phyloP scores from a whole-genome alignment of 2,797 vertebrate species.

The Sebastiscus albofasciatus region DNA sequence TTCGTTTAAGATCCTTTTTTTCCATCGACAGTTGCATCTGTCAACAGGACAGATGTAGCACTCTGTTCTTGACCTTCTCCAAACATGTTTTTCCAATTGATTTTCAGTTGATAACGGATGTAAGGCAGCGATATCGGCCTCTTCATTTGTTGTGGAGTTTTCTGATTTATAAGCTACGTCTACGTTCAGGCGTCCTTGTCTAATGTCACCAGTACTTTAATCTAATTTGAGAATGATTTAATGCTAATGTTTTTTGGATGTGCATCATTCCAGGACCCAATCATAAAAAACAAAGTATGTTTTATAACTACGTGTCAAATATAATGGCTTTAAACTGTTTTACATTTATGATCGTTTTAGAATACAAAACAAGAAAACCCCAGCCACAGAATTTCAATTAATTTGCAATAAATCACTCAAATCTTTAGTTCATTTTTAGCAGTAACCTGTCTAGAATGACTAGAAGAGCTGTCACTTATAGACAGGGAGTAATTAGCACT shows the following conservation, averaged over 20 bases:
- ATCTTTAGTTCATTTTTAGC: slow-evolving; percentile 23
- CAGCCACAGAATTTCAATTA: background rate
- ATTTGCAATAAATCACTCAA: slow-evolving; percentile 18
- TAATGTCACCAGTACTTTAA: slow-evolving; percentile 14
- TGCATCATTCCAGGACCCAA: background rate
- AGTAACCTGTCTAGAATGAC: slow-evolving; percentile 18
- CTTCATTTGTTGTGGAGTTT: slow-evolving; percentile 6
- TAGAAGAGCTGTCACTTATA: background rate
- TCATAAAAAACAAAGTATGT: slow-evolving; percentile 9
- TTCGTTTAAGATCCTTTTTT: background rate
- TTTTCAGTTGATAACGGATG: slow-evolving; percentile 28
- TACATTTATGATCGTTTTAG: background rate
- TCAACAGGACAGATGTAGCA: background rate
- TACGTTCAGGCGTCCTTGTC: background rate
- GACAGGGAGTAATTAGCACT: background rate
- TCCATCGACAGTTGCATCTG: slow-evolving; percentile 5
- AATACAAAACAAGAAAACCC: background rate
- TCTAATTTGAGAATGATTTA: slow-evolving; percentile 5
- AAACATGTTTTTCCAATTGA: slow-evolving; percentile 18
- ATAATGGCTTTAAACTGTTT: background rate
- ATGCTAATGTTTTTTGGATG: slow-evolving; percentile 3
- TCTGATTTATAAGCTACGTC: background rate
- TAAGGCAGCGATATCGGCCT: background rate
- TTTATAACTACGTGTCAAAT: background rate
- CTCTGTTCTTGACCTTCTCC: slow-evolving; percentile 1